Base-by-base conservation (phyloP, 2,797 vertebrate genomes). In the Sparus aurata region DNA sequence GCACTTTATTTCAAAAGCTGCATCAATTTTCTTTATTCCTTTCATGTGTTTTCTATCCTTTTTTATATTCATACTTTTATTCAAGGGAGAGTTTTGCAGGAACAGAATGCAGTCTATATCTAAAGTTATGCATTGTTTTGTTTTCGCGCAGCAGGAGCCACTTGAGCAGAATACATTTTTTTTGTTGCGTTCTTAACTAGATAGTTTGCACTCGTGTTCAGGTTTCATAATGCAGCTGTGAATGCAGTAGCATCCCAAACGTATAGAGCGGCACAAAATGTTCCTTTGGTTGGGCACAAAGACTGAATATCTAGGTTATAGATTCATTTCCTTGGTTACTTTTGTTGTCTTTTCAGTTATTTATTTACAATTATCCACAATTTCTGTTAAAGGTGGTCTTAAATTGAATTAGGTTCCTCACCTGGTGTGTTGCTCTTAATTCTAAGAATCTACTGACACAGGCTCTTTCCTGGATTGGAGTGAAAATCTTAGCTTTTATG, bases 401-500 rank as follows among this genome's bases (percentile, higher is more conserved):
- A 38, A 72, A 73, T 70, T 20, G 43, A 65, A 61, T 76, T 49
- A 72, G 53, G 23, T 62, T 65, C n/a, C 53, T 55, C 47, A 78
- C 45, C 75, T 85, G 63, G 30, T 63, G 15, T 75, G 79, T 73
- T 70, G 18, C 43, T 80, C 34, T 52, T 72, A 79, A 73, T 70
- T 73, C 62, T 55, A 8, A 59, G 80, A 69, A 59, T 76, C 79
- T 75, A 73, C 72, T 71, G 84, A 79, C 84, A 27, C 34, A 74
- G 75, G 20, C 57, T 79, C 27, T 60, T 53, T 77, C 41, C 75
- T 67, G 46, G 57, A 77, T 82, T 46, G 69, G 53, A 83, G 67
- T 70, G 34, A 89, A 85, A 84, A 46, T 23, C 60, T 86, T 55
- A 8, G 69, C 79, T 91, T 91, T 93, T 67, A 80, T 93, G 85